Conservation (phyloP, 2,888 invertebrate species). For the Empis stercorea region DNA sequence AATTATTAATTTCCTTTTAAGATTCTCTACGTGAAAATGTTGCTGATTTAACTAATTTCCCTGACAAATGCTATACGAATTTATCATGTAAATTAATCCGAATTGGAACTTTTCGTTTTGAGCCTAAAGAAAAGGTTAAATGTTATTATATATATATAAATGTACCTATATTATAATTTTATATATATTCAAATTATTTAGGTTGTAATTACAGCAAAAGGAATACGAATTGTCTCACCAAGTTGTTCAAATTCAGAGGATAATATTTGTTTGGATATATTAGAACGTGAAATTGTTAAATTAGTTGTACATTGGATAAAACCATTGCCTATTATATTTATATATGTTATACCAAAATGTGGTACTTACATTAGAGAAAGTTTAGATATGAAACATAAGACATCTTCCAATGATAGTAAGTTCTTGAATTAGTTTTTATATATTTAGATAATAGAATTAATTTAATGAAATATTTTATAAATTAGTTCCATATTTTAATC, state of each 20-base stretch:
- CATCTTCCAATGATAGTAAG: conserved; percentile 10
- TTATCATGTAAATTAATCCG: conserved; percentile 63
- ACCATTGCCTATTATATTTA: conserved; percentile 63
- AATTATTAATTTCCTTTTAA: conserved; percentile 23
- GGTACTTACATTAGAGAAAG: conserved; percentile 54
- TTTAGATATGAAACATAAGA: conserved; percentile 47
- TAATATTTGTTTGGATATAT: conserved; percentile 51
- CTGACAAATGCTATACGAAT: conserved; percentile 40
- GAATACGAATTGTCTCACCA: conserved; percentile 48
- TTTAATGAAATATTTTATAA: conserved; percentile 5
- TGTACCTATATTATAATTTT: neutral
- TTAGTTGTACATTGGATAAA: conserved; percentile 67
- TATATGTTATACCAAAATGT: conserved; percentile 57
- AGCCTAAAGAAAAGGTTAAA: conserved; percentile 56
- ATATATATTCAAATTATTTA: conserved; percentile 16
- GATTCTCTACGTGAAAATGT: conserved; percentile 42
- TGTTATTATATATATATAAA: neutral
- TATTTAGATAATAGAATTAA: too few species aligned
- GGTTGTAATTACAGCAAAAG: conserved; percentile 45
- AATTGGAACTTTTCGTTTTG: conserved; percentile 73
- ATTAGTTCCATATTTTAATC: conserved; percentile 45
- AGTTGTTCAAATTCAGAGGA: conserved; percentile 40
- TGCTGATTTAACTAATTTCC: conserved; percentile 35
- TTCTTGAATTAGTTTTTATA: neutral
- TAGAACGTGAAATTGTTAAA: conserved; percentile 55